Percentiles rank a stretch among this genome's conserved stretches.
Evolutionary conservation across 2,888 invertebrate species (phyloP).

Genomic region (Lasioglossum zephyrum): DNA sequence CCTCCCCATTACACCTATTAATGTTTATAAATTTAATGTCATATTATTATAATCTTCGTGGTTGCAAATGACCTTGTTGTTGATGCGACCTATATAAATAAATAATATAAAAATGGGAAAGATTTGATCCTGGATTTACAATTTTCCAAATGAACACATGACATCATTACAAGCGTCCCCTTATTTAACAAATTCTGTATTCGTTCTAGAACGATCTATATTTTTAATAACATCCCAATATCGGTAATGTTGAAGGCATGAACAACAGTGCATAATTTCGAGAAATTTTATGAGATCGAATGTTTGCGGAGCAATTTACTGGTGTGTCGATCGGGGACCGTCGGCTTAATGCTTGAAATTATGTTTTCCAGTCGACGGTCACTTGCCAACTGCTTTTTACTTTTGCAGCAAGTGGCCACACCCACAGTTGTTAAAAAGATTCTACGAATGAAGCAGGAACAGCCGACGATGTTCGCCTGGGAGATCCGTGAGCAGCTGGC

Average conservation of each 20-base stretch:
- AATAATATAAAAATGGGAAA: too few relatives aligned
- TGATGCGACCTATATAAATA: too few relatives aligned
- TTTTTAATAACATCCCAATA: too few relatives aligned
- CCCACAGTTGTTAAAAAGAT: slow-evolving; percentile 98
- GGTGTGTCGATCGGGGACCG: not conserved
- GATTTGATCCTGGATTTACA: not conserved
- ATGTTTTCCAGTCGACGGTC: not conserved
- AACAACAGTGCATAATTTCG: not conserved
- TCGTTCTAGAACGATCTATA: too few relatives aligned
- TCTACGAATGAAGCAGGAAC: slow-evolving; percentile 96
- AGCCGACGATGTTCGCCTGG: slow-evolving; percentile 98
- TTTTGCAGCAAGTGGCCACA: slow-evolving; percentile 96
- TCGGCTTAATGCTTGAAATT: not conserved
- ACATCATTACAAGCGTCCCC: not conserved
- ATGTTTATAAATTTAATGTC: too few relatives aligned
- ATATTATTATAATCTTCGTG: too few relatives aligned
- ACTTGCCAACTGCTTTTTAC: slow-evolving; percentile 7
- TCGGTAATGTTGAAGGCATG: not conserved
- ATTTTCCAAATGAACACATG: not conserved
- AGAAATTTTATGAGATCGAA: not conserved
- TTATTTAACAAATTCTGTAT: not conserved
- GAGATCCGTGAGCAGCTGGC: slow-evolving; percentile 96
- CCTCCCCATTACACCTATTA: too few relatives aligned
- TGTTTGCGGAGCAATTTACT: not conserved
- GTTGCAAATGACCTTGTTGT: too few relatives aligned